Conservation (phyloP, 2,888 invertebrate species). For the Tineola bisselliella region DNA sequence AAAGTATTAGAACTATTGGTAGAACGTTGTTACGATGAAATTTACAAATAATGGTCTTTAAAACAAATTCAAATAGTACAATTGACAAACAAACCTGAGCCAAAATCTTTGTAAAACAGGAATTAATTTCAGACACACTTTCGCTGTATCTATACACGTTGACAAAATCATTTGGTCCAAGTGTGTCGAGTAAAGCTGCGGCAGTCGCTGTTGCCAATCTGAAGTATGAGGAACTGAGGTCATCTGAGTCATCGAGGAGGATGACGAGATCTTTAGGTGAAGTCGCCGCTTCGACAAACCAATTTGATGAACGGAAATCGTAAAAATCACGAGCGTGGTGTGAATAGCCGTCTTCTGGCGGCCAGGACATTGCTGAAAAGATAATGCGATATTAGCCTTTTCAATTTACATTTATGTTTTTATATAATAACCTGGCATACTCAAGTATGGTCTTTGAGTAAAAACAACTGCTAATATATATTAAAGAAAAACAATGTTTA, state of each 20-base stretch:
- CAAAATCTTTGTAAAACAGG: conserved; percentile 90
- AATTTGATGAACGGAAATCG: conserved; percentile 92
- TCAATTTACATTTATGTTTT: too few species aligned
- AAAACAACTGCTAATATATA: too few species aligned
- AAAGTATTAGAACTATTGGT: too few species aligned
- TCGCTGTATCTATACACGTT: conserved; percentile 94
- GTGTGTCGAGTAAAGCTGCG: conserved; percentile 89
- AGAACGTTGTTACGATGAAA: too few species aligned
- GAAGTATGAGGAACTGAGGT: conserved; percentile 85
- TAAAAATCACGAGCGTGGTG: conserved; percentile 85
- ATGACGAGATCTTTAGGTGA: conserved; percentile 98
- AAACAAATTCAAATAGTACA: not conserved
- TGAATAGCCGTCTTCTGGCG: conserved; percentile 80
- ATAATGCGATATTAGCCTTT: conserved; percentile 11
- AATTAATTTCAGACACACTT: conserved; percentile 81
- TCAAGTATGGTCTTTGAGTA: too few species aligned
- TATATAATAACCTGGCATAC: too few species aligned
- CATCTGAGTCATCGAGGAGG: conserved; percentile 89
- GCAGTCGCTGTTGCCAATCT: conserved; percentile 90
- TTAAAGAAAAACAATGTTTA: too few species aligned
- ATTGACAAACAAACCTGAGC: conserved; percentile 75
- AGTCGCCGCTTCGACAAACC: conserved; percentile 97
- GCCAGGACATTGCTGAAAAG: conserved; percentile 80
- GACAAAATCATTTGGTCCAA: conserved; percentile 97
- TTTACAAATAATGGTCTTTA: too few species aligned